Evolutionary conservation across 2,113 vertebrate genomes (phyloP).

Genomic region (Grantiella picta): DNA sequence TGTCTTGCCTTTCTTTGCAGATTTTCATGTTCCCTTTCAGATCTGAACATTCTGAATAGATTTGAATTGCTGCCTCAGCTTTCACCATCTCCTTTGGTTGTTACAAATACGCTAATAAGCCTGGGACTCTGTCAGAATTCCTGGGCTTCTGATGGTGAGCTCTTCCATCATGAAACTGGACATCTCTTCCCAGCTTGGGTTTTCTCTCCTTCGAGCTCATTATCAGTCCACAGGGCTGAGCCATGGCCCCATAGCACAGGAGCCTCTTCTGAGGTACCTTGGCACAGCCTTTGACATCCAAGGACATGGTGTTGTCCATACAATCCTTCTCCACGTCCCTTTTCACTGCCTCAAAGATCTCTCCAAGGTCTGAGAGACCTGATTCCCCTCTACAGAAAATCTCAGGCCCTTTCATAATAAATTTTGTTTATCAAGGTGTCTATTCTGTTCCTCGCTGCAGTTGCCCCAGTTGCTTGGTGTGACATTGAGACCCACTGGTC

Average conservation of each 20-base stretch:
- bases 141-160: background rate
- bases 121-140: background rate
- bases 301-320: background rate
- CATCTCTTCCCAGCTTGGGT: background rate
- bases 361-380: background rate
- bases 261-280: background rate
- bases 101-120: background rate
- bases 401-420: background rate
- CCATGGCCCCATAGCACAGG: background rate
- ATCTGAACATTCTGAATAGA: background rate
- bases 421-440: background rate
- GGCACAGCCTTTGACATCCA: background rate
- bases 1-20: background rate
- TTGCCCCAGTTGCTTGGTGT: background rate
- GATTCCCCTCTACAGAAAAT: background rate
- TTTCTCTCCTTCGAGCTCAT: background rate
- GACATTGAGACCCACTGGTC: accelerated
- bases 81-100: background rate
- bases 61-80: background rate
- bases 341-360: background rate
- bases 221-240: background rate
- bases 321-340: background rate
- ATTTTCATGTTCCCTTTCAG: background rate
- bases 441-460: background rate
- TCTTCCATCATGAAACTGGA: background rate